Evolutionary conservation across 2,888 invertebrate species (phyloP), one percentile per base, ranked within the genome.

Genomic region (Coelopa pilipes): DNA sequence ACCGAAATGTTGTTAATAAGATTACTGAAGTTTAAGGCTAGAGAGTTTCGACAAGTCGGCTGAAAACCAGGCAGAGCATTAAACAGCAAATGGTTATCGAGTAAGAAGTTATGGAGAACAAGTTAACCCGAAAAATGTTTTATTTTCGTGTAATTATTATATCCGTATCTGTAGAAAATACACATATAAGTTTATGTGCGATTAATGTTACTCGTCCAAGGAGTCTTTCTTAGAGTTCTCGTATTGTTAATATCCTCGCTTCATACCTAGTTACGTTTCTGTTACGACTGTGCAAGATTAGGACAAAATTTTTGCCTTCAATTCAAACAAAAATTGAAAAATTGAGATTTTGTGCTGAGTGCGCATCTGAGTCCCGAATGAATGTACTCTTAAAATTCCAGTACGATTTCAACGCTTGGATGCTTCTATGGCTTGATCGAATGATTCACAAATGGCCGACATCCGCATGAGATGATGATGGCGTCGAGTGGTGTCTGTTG

Each of bases 81-180:
- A n/a, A n/a, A n/a, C n/a, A 68, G 13, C 17, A 73, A 47, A 63
- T 60, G 34, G 7, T 46, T 65, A 70, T 70, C 65, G 17, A 57
- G 49, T 45, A 47, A 55, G 55, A 60, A 50, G 60, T 62, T 49
- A 70, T 24, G 55, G 66, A 50, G 55, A 65, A 65, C 15, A 63
- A 67, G 73, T 74, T 77, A 76, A 81, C 84, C 84, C 86, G 86
- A 86, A 86, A 86, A 86, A 86, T 86, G 86, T 86, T 86, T 86
- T 86, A 84, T 86, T 86, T 86, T 84, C 83, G 79, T 83, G 84
- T 76, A 65, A 66, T 60, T 68, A 55, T 65, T 74, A 74, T 65
- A 65, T 59, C 65, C 78, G 67, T 70, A 50, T 66, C 68, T 69
- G 55, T 69, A 70, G 70, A 65, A 71, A 67, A 78, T 72, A 66